Evolutionary conservation across 2,797 vertebrate species (phyloP).

Genomic region (Carcharodon carcharias): DNA sequence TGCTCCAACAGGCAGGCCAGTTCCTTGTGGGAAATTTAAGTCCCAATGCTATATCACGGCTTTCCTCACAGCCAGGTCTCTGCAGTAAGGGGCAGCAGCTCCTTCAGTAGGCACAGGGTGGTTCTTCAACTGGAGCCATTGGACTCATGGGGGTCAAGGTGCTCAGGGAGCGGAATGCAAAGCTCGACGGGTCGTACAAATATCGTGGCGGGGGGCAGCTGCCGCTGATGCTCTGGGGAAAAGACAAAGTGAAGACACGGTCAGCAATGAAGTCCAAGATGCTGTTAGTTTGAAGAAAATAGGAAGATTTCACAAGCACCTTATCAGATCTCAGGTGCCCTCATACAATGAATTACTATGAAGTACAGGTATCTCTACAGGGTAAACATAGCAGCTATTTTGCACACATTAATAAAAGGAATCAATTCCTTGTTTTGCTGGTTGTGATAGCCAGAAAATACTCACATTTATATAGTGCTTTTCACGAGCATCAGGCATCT

Average conservation of each 20-base stretch:
- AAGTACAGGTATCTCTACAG: background rate
- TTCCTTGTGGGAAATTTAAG: background rate
- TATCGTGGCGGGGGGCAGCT: constrained; percentile 67
- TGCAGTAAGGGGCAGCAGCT: background rate
- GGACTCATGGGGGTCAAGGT: constrained; percentile 75
- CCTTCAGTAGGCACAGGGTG: constrained; percentile 59
- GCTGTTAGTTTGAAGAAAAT: background rate
- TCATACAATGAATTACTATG: background rate
- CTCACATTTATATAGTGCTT: too few species aligned
- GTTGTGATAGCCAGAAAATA: background rate
- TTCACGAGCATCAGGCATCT: background rate
- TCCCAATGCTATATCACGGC: background rate
- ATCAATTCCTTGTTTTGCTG: background rate
- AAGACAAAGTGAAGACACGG: constrained; percentile 31
- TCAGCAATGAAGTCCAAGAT: background rate
- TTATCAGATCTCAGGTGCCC: background rate
- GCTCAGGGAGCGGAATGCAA: constrained; percentile 81
- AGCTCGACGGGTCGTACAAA: constrained; percentile 77
- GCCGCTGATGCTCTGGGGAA: constrained; percentile 63
- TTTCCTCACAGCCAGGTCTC: background rate
- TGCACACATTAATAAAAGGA: background rate
- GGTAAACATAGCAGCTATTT: background rate
- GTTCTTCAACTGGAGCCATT: constrained; percentile 69
- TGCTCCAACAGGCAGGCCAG: background rate
- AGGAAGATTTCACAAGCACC: background rate